Evolutionary conservation across 2,888 invertebrate genomes (phyloP).

Genomic region (Pycnomerus fuliginosus): DNA sequence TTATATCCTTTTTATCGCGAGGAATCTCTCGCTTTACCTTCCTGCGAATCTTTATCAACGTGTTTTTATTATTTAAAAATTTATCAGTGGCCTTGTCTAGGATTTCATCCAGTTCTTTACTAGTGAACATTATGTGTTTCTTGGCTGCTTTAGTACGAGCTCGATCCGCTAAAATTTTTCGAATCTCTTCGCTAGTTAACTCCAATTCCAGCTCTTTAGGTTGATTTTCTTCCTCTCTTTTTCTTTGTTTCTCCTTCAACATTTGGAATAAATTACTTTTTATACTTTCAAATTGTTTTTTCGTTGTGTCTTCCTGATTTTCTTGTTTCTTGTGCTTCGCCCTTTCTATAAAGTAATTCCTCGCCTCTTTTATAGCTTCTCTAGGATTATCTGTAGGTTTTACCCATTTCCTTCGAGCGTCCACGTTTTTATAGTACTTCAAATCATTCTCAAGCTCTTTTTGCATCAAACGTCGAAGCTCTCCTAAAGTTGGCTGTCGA

Average conservation of each 20-base stretch:
- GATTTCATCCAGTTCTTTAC: slow-evolving; percentile 40
- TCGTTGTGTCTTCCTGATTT: slow-evolving; percentile 19
- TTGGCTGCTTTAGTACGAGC: slow-evolving; percentile 39
- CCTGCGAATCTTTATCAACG: slow-evolving; percentile 12
- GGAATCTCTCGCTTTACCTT: not conserved
- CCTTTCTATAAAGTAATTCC: slow-evolving; percentile 25
- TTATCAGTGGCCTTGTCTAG: slow-evolving; percentile 38
- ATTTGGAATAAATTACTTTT: slow-evolving; percentile 10
- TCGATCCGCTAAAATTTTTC: slow-evolving; percentile 41
- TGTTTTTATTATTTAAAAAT: slow-evolving; percentile 26
- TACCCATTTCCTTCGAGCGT: slow-evolving; percentile 21
- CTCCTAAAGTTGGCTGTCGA: slow-evolving; percentile 22
- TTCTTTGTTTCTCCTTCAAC: slow-evolving; percentile 21
- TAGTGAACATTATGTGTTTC: slow-evolving; percentile 39
- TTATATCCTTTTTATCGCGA: slow-evolving; percentile 31
- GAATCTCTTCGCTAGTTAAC: slow-evolving; percentile 39
- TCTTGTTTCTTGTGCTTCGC: slow-evolving; percentile 24
- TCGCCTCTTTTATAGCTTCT: slow-evolving; percentile 7
- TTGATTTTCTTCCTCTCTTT: slow-evolving; percentile 12
- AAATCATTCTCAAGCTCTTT: slow-evolving; percentile 42
- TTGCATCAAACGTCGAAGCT: slow-evolving; percentile 32
- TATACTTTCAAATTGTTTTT: slow-evolving; percentile 1
- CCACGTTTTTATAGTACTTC: slow-evolving; percentile 40
- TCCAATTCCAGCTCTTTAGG: slow-evolving; percentile 24
- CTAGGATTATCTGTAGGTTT: slow-evolving; percentile 2